These are phyloP conservation scores for Lonchura striata DNA, from an alignment of 2,113 vertebrate species.

Conservation along the genomic window DNA sequence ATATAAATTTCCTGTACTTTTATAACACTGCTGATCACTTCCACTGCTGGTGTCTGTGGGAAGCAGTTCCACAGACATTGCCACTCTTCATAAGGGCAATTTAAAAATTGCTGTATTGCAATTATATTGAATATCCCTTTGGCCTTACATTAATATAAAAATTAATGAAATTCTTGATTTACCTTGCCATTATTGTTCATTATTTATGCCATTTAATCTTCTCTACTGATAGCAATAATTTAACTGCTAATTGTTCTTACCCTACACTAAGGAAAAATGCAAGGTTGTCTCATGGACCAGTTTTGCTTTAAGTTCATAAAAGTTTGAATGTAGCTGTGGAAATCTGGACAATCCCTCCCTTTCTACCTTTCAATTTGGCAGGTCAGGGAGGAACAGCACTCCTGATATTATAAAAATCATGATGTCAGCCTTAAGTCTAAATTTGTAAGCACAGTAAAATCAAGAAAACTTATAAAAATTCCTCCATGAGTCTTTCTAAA, in stretches of 20 bases:
- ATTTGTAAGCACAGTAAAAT: neutral
- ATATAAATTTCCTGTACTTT: neutral
- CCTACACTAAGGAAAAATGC: neutral
- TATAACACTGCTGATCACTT: neutral
- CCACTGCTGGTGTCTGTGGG: neutral
- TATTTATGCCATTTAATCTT: neutral
- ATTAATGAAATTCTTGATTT: neutral
- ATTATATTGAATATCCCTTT: neutral
- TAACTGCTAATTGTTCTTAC: neutral
- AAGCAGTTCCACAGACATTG: neutral
- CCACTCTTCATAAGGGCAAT: neutral
- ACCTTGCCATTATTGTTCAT: neutral
- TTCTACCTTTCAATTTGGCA: neutral
- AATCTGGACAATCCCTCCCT: neutral
- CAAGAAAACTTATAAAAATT: neutral
- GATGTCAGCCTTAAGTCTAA: neutral
- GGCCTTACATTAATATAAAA: neutral
- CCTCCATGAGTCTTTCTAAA: neutral
- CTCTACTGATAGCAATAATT: neutral
- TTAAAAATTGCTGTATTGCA: neutral
- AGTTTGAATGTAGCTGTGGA: neutral
- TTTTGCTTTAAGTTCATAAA: neutral
- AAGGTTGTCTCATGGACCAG: neutral
- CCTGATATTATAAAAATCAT: neutral
- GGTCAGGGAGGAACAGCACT: neutral